Evolutionary conservation across 2,888 invertebrate genomes (phyloP).

Genomic region (Chaitophorus viminalis): DNA sequence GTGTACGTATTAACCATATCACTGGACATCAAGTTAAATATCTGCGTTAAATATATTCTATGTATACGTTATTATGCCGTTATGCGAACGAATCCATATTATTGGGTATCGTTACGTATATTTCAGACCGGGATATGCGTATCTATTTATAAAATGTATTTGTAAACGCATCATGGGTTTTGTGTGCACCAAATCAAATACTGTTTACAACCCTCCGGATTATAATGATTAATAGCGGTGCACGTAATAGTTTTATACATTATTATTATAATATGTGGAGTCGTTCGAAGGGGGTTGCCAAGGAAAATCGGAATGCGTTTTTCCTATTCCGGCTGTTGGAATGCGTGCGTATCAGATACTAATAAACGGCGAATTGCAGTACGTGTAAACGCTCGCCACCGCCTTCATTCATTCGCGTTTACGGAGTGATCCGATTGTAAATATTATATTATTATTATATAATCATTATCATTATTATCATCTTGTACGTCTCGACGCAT

Average conservation of each 20-base stretch:
- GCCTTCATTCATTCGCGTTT: neutral
- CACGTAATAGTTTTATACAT: too few species aligned
- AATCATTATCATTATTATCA: neutral
- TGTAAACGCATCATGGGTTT: too few species aligned
- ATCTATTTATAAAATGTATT: too few species aligned
- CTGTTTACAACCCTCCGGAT: neutral
- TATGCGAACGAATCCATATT: too few species aligned
- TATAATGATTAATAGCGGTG: constrained; percentile 13
- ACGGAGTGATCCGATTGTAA: neutral
- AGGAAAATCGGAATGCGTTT: constrained; percentile 29
- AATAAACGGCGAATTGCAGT: neutral
- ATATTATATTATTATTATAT: neutral
- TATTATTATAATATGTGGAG: neutral
- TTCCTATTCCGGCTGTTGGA: neutral
- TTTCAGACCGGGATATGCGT: too few species aligned
- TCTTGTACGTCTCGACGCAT: neutral
- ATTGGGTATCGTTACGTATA: too few species aligned
- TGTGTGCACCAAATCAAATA: neutral
- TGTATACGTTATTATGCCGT: too few species aligned
- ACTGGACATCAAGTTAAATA: too few species aligned
- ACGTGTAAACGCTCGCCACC: neutral
- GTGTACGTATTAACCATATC: too few species aligned
- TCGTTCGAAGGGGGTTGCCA: constrained; percentile 36
- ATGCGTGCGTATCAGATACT: neutral
- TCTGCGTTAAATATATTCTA: too few species aligned